A percentile compares a stretch with the other conserved stretches of the same genome.
These are phyloP conservation scores for Eristalis tenax DNA, from an alignment of 2,888 invertebrate genomes.

Conservation along the genomic window DNA sequence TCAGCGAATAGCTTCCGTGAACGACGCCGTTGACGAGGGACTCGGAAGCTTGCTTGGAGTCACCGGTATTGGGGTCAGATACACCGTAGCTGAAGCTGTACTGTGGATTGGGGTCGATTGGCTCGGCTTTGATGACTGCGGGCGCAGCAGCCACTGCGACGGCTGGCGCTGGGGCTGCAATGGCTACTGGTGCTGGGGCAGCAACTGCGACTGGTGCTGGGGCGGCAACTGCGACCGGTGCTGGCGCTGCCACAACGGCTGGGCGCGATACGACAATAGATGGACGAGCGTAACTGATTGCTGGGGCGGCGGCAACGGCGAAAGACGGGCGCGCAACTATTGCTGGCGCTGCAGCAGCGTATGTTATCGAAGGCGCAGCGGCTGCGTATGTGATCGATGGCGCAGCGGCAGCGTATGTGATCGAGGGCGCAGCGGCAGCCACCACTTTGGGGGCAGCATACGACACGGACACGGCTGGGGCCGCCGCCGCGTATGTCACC, in stretches of 20 bases:
- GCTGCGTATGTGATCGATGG: too few species aligned
- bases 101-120: slow-evolving; percentile 82
- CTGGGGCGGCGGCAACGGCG: slow-evolving; percentile 27
- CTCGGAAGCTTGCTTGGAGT: slow-evolving; percentile 83
- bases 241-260: slow-evolving; percentile 47
- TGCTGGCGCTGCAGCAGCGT: slow-evolving; percentile 61
- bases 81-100: slow-evolving; percentile 87
- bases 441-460: slow-evolving; percentile 66
- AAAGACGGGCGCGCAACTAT: slow-evolving; percentile 42
- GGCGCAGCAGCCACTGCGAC: slow-evolving; percentile 76
- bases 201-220: slow-evolving; percentile 66
- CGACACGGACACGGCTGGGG: slow-evolving; percentile 54
- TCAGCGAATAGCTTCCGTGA: slow-evolving; percentile 85
- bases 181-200: slow-evolving; percentile 61
- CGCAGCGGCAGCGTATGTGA: slow-evolving; percentile 59
- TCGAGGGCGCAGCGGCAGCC: slow-evolving; percentile 55
- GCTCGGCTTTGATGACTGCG: slow-evolving; percentile 74
- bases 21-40: slow-evolving; percentile 85
- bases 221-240: slow-evolving; percentile 66
- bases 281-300: slow-evolving; percentile 55
- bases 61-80: slow-evolving; percentile 85
- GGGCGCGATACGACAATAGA: slow-evolving; percentile 30
- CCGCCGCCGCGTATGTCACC: slow-evolving; percentile 72
- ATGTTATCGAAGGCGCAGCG: slow-evolving; percentile 55
- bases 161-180: slow-evolving; percentile 74